Conservation (phyloP, 2,797 vertebrate species). For the Microctenopoma steveboyesi region DNA sequence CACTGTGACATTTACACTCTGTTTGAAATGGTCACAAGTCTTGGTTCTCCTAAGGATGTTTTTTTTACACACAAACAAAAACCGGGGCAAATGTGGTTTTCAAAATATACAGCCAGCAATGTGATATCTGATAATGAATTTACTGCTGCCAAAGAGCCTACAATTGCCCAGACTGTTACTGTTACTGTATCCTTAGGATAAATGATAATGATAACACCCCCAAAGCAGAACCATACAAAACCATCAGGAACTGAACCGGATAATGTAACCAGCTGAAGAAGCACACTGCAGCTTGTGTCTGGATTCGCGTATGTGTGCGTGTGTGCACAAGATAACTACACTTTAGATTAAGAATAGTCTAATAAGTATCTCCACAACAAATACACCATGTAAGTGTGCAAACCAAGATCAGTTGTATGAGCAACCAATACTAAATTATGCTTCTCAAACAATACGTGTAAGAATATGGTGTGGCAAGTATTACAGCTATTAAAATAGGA, state of each 20-base stretch:
- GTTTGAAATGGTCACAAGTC: conserved; percentile 14
- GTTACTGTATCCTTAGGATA: neutral
- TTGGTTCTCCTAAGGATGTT: neutral
- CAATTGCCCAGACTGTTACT: neutral
- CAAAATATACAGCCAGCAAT: neutral
- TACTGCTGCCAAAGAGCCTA: neutral
- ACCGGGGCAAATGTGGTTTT: conserved; percentile 12
- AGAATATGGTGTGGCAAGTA: conserved; percentile 5
- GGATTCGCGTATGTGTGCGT: conserved; percentile 2
- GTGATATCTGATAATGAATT: neutral
- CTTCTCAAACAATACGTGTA: conserved; percentile 9
- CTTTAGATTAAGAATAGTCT: neutral
- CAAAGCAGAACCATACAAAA: conserved; percentile 10
- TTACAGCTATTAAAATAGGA: conserved; percentile 28
- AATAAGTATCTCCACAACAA: conserved; percentile 9
- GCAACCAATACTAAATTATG: neutral
- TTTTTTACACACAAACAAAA: conserved; percentile 13
- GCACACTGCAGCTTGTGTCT: conserved; percentile 4
- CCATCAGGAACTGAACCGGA: conserved; percentile 9
- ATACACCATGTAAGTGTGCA: neutral
- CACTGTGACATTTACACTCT: conserved; percentile 12
- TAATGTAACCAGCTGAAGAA: conserved; percentile 25
- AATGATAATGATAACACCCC: conserved; percentile 8
- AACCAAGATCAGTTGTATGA: neutral
- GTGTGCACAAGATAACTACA: neutral